Conservation (phyloP, 2,113 vertebrate genomes). For the Stigmatopora argus region DNA sequence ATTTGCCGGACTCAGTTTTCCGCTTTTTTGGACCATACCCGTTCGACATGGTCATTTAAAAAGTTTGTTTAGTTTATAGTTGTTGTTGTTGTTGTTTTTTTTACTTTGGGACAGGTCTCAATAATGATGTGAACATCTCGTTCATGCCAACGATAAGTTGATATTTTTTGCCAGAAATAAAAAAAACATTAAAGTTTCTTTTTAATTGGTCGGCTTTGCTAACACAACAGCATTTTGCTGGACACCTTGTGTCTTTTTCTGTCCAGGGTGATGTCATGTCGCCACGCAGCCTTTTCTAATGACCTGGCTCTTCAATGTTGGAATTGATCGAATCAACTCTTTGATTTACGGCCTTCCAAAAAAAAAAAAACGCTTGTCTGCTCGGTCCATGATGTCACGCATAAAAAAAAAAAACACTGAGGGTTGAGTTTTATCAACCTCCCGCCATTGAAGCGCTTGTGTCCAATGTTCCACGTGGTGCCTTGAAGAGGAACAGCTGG, state of each 20-base stretch:
- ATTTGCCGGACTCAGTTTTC: neutral
- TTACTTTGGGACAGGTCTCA: constrained; percentile 39
- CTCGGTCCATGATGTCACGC: constrained; percentile 19
- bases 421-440: constrained; percentile 56
- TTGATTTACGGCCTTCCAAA: constrained; percentile 47
- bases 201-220: constrained; percentile 41
- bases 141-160: constrained; percentile 1
- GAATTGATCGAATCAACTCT: constrained; percentile 49
- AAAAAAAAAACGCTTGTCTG: constrained; percentile 23
- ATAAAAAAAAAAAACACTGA: constrained; percentile 39
- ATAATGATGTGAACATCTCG: constrained; percentile 46
- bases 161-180: constrained; percentile 62
- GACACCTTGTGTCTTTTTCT: constrained; percentile 22
- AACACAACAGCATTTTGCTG: constrained; percentile 37
- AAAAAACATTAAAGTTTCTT: constrained; percentile 54
- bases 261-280: constrained; percentile 63
- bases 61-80: constrained; percentile 28
- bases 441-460: constrained; percentile 29
- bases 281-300: constrained; percentile 56
- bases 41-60: constrained; percentile 17
- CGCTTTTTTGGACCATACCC: constrained; percentile 2
- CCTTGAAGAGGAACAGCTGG: constrained; percentile 47
- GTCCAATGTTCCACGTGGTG: constrained; percentile 60
- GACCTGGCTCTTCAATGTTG: constrained; percentile 36
- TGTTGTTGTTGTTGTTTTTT: constrained; percentile 36